Evolutionary conservation across 2,888 invertebrate species (phyloP).

Genomic region (Baronia brevicornis): DNA sequence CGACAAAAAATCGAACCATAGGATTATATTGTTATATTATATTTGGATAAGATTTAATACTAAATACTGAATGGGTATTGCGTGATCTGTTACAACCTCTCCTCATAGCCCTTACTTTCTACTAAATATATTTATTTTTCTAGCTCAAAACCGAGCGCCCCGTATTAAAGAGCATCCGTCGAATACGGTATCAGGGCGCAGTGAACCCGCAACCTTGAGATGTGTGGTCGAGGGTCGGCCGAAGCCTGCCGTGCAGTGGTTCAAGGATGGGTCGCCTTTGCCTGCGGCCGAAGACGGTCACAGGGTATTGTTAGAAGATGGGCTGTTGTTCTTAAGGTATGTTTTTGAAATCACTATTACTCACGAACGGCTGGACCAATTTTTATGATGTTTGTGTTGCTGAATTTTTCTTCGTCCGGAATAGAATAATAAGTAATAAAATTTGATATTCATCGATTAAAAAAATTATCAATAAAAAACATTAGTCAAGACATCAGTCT

Average conservation of each 20-base stretch:
- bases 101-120: background rate
- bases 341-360: conserved; percentile 1
- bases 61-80: too few relatives aligned
- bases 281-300: conserved; percentile 90
- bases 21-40: too few relatives aligned
- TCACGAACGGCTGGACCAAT: too few relatives aligned
- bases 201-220: conserved; percentile 97
- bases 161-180: conserved; percentile 98
- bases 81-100: background rate
- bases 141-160: conserved; percentile 92
- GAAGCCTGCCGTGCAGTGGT: conserved; percentile 95
- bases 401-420: too few relatives aligned
- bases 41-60: too few relatives aligned
- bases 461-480: too few relatives aligned
- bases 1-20: too few relatives aligned
- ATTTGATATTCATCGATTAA: too few relatives aligned
- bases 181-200: conserved; percentile 96
- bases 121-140: conserved; percentile 9
- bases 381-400: too few relatives aligned
- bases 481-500: too few relatives aligned
- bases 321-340: conserved; percentile 90
- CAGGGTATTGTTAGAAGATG: conserved; percentile 92
- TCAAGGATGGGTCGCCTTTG: conserved; percentile 89
- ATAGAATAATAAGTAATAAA: too few relatives aligned
- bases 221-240: conserved; percentile 97